phyloP scores from a whole-genome alignment of 2,113 vertebrate genomes.

The Trachemys scripta region DNA sequence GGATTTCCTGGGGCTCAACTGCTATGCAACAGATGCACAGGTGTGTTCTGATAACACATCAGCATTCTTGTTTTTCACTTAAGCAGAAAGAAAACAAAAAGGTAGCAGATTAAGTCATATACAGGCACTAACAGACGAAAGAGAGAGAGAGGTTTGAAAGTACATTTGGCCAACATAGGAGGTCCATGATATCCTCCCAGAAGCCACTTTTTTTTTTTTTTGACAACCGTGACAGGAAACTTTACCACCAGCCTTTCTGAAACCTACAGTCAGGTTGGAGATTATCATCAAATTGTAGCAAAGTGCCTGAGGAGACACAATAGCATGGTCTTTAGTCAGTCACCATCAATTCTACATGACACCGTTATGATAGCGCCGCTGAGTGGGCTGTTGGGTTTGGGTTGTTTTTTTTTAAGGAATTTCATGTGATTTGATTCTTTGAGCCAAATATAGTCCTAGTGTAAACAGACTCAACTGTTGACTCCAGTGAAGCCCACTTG shows the following conservation, averaged over 20 bases:
- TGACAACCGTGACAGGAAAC: background rate
- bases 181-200: slow-evolving; percentile 13
- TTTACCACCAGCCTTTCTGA: background rate
- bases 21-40: slow-evolving; percentile 8
- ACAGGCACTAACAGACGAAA: slow-evolving; percentile 62
- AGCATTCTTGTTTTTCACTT: slow-evolving; percentile 71
- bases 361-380: background rate
- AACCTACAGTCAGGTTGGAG: background rate
- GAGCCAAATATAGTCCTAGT: background rate
- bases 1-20: slow-evolving; percentile 8
- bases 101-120: slow-evolving; percentile 69
- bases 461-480: background rate
- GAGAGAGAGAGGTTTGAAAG: slow-evolving; percentile 17
- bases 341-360: background rate
- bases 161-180: slow-evolving; percentile 16
- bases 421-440: background rate
- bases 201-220: background rate
- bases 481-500: background rate
- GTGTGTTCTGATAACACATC: slow-evolving; percentile 61
- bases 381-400: background rate
- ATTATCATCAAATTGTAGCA: background rate
- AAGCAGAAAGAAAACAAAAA: slow-evolving; percentile 76
- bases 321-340: background rate
- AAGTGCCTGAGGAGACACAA: background rate
- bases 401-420: background rate